Base-by-base conservation (phyloP, 1,140 invertebrate genomes). In the Drosophila murphyi region DNA sequence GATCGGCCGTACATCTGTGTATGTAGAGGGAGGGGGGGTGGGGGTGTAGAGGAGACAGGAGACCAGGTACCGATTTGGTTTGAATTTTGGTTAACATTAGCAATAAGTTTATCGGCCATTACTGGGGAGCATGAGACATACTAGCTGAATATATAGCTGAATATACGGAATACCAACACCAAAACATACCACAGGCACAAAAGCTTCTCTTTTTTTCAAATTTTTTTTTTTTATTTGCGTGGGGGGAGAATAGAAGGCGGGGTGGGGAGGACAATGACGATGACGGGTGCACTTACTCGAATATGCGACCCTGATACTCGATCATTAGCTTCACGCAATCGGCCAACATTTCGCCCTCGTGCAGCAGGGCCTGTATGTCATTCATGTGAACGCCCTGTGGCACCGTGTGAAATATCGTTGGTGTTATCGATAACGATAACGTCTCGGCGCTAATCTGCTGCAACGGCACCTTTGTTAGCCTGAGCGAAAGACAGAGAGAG, bases 291-390 rank as follows among this genome's bases (percentile, higher is more conserved):
- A 92, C 91, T 92, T 88, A 92, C 91, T 92, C 88, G 72, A 92
- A 92, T 73, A 92, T 90, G 12, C 89, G 82, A n/a, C 41, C 59
- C 37, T 92, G 82, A 72, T 92, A 91, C 76, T 92, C 91, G 45
- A 92, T 92, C 91, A 92, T 92, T 20, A 92, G 72, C 54, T 80
- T 77, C n/a, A 92, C 91, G 41, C 91, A 92, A 67, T 92, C 91
- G 1, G 91, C 76, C 45, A 92, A 60, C 0, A 78, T 80, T 65
- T 92, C 91, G 35, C 82, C 81, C 48, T 92, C 91, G 35, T 78
- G 79, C n/a, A 92, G 39, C 31, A 92, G 57, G 4, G 63, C 57
- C 64, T 90, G 85, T 4, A 92, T 80, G 28, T 92, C 91, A 37
- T 91, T 81, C 35, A 81, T 71, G 34, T 92, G 78, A 7, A 64